Conservation (phyloP, 2,797 vertebrate species). For the Aphelocoma californica region DNA sequence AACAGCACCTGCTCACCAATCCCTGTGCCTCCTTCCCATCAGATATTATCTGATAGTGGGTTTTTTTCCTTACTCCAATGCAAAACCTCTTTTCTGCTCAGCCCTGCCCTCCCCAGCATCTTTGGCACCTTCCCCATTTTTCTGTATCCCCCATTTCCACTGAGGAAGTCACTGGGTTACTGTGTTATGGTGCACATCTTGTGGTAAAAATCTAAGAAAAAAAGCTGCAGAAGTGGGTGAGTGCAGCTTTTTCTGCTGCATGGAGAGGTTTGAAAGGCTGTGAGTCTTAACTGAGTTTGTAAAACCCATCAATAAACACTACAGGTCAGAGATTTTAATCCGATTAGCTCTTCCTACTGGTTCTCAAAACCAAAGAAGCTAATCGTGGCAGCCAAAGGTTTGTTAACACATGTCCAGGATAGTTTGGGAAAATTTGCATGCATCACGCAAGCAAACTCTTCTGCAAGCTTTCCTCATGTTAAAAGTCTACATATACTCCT, state of each 20-base stretch:
- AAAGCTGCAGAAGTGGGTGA: background rate
- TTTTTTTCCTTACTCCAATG: background rate
- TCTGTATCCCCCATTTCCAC: background rate
- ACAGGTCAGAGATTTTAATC: background rate
- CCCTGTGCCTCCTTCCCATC: background rate
- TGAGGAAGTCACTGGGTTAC: background rate
- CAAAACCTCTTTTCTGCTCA: background rate
- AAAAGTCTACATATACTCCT: background rate
- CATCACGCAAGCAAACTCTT: background rate
- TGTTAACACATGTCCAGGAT: background rate
- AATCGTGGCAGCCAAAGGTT: background rate
- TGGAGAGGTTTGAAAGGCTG: background rate
- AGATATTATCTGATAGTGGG: background rate
- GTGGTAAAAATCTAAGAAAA: background rate
- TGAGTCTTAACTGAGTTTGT: background rate
- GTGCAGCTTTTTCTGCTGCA: background rate
- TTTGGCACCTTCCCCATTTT: background rate
- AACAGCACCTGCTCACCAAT: background rate
- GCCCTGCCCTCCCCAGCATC: background rate
- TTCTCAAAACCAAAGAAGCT: background rate
- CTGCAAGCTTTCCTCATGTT: background rate
- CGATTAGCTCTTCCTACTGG: background rate
- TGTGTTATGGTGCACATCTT: background rate
- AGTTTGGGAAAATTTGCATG: background rate
- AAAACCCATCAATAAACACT: background rate